Conservation (phyloP, 2,888 invertebrate species). For the Lochmaea capreae region DNA sequence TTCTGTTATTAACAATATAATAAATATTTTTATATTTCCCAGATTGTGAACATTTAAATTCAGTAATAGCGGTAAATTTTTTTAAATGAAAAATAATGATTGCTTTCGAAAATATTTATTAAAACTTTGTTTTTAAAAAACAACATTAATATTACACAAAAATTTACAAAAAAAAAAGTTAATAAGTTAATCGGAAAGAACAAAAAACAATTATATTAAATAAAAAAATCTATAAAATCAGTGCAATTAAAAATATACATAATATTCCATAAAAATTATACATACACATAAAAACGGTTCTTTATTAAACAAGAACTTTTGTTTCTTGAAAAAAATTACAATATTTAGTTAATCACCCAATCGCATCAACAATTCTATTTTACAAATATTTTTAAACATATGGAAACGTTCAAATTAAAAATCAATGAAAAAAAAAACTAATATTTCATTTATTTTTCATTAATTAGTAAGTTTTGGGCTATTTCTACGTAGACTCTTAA, state of each 20-base stretch:
- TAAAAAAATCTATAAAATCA: constrained; percentile 56
- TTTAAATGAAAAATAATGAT: too few relatives aligned
- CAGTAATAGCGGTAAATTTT: neutral
- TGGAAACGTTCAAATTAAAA: neutral
- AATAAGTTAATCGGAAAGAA: constrained; percentile 58
- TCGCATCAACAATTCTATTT: constrained; percentile 3
- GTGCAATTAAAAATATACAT: constrained; percentile 53
- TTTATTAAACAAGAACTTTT: constrained; percentile 39
- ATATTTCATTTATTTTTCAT: too few relatives aligned
- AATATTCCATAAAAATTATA: constrained; percentile 33
- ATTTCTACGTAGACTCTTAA: too few relatives aligned
- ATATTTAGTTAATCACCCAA: neutral
- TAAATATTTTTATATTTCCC: constrained; percentile 1
- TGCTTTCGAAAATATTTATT: constrained; percentile 44
- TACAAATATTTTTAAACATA: neutral
- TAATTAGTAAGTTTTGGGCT: too few relatives aligned
- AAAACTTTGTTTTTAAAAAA: constrained; percentile 50
- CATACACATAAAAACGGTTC: constrained; percentile 38
- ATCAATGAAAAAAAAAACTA: too few relatives aligned
- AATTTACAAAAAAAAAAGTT: constrained; percentile 56
- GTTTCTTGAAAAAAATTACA: constrained; percentile 28
- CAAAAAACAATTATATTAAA: constrained; percentile 56
- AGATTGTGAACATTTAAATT: neutral
- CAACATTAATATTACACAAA: constrained; percentile 54
- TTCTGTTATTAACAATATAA: constrained; percentile 11